Conservation (phyloP, 2,888 invertebrate species). For the Chymomyza fuscimana region DNA sequence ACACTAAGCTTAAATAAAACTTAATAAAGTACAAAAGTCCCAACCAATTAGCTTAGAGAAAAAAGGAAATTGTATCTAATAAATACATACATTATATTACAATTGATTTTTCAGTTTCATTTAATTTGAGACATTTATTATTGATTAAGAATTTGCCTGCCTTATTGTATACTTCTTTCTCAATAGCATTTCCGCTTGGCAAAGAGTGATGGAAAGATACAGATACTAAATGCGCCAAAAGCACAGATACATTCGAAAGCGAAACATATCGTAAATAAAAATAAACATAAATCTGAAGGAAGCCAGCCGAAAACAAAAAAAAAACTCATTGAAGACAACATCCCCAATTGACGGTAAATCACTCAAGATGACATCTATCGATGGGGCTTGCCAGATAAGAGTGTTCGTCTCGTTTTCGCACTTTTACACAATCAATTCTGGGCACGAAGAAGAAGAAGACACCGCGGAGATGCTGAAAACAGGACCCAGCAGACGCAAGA, state of each 20-base stretch:
- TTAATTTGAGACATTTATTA: slow-evolving; percentile 59
- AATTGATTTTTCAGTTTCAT: slow-evolving; percentile 48
- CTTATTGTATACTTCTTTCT: slow-evolving; percentile 10
- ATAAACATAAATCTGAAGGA: slow-evolving; percentile 67
- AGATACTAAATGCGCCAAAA: slow-evolving; percentile 17
- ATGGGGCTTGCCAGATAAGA: slow-evolving; percentile 74
- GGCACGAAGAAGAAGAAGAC: slow-evolving; percentile 38
- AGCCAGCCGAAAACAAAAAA: slow-evolving; percentile 5
- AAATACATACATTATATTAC: slow-evolving; percentile 40
- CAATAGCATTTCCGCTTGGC: slow-evolving; percentile 52
- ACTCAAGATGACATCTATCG: slow-evolving; percentile 78
- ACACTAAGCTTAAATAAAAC: no score
- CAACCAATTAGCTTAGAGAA: neutral
- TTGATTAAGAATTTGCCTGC: slow-evolving; percentile 56
- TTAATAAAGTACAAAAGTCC: neutral
- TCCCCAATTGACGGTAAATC: slow-evolving; percentile 78
- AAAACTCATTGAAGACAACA: slow-evolving; percentile 70
- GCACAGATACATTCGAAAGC: slow-evolving; percentile 25
- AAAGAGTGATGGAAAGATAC: slow-evolving; percentile 53
- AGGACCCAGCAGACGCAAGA: slow-evolving; percentile 1
- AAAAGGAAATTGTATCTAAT: neutral
- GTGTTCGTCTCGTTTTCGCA: slow-evolving; percentile 75
- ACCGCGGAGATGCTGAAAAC: slow-evolving; percentile 39
- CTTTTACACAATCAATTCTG: slow-evolving; percentile 68
- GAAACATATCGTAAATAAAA: slow-evolving; percentile 69